phyloP scores from a whole-genome alignment of 2,797 vertebrate species.

The Macrochelys suwanniensis region DNA sequence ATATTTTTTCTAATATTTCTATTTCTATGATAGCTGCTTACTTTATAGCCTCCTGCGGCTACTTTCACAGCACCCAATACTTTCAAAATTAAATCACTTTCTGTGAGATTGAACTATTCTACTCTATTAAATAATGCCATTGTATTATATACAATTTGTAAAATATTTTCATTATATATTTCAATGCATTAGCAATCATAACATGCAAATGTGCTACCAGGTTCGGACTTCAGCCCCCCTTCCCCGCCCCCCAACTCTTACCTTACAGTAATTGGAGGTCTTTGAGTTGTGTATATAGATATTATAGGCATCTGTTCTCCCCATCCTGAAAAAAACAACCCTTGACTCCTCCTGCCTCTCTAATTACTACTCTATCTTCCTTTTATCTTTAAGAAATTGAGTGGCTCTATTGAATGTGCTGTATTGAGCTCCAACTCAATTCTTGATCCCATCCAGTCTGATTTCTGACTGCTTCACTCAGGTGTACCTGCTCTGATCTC shows the following conservation, averaged over 20 bases:
- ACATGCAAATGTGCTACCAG: not conserved
- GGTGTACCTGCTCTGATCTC: not conserved
- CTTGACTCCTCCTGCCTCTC: not conserved
- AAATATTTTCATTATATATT: not conserved
- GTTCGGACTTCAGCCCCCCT: not conserved
- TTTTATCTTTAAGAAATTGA: not conserved
- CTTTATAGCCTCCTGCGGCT: slow-evolving; percentile 29
- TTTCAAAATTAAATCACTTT: slow-evolving; percentile 25
- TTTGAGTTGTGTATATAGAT: too few species aligned
- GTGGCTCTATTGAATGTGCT: not conserved
- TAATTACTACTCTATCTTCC: not conserved
- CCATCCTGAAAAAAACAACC: not conserved
- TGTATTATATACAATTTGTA: not conserved
- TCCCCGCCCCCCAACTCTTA: too few species aligned
- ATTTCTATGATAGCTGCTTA: slow-evolving; percentile 34
- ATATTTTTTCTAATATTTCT: slow-evolving; percentile 48
- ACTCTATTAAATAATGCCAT: not conserved
- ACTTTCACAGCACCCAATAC: not conserved
- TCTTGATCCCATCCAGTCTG: not conserved
- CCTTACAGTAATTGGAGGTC: too few species aligned
- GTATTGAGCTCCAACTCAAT: not conserved
- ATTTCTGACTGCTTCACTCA: not conserved
- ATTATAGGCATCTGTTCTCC: not conserved
- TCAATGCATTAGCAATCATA: not conserved
- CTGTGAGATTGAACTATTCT: slow-evolving; percentile 10